A percentile compares a stretch with the other conserved stretches of the same genome.
Evolutionary conservation across 2,888 invertebrate genomes (phyloP).

Genomic region (Anticlea derivata): DNA sequence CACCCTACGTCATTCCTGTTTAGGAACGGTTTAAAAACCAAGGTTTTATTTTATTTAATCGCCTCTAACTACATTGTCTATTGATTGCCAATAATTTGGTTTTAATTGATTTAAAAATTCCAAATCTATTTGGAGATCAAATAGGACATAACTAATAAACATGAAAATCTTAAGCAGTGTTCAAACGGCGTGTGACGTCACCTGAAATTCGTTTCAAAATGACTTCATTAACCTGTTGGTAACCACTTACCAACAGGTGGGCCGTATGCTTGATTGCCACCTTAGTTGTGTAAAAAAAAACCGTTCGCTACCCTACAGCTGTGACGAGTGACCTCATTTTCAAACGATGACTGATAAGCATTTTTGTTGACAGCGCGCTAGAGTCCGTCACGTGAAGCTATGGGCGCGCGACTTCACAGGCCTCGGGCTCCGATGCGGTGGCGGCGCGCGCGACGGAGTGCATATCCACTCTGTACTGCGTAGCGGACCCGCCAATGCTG

Average conservation of each 20-base stretch:
- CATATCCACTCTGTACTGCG: slow-evolving; percentile 93
- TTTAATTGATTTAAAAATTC: not conserved
- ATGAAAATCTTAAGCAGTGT: too few relatives aligned
- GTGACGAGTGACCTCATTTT: too few relatives aligned
- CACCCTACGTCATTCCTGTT: not conserved
- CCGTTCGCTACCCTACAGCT: too few relatives aligned
- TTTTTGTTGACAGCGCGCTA: slow-evolving; percentile 53
- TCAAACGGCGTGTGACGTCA: too few relatives aligned
- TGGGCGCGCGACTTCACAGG: slow-evolving; percentile 95
- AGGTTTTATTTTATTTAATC: too few relatives aligned
- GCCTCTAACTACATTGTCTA: not conserved
- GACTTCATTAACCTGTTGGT: too few relatives aligned
- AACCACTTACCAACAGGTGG: too few relatives aligned
- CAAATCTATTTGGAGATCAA: not conserved
- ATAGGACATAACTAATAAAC: too few relatives aligned
- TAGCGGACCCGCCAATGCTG: slow-evolving; percentile 94
- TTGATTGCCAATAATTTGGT: not conserved
- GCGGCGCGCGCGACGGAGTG: slow-evolving; percentile 96
- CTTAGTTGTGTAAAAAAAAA: too few relatives aligned
- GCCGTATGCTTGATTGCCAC: too few relatives aligned
- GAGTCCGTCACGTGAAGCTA: slow-evolving; percentile 85
- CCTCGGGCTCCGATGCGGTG: slow-evolving; percentile 93
- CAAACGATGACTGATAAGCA: not conserved
- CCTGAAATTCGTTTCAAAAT: too few relatives aligned
- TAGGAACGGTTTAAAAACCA: too few relatives aligned